Conservation (phyloP, 2,797 vertebrate genomes). For the Rhinophrynus dorsalis region DNA sequence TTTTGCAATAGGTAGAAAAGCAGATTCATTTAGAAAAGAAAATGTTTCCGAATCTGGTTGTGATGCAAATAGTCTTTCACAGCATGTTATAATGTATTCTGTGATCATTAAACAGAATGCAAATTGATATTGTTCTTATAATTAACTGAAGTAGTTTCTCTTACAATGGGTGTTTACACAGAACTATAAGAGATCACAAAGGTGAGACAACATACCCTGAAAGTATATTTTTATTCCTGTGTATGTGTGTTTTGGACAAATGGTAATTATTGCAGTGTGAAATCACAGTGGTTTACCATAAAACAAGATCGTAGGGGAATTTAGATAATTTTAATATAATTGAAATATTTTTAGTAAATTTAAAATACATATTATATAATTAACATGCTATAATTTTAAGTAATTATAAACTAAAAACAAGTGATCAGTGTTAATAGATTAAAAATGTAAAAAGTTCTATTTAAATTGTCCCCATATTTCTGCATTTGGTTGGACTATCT, state of each 20-base stretch:
- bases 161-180: constrained; percentile 65
- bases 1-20: neutral
- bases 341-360: constrained; percentile 61
- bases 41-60: constrained; percentile 57
- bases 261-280: constrained; percentile 86
- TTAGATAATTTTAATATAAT: constrained; percentile 76
- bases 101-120: constrained; percentile 62
- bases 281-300: constrained; percentile 74
- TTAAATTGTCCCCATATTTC: too few species aligned
- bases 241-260: constrained; percentile 64
- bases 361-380: constrained; percentile 56
- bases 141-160: constrained; percentile 69
- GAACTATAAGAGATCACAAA: constrained; percentile 63
- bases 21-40: constrained; percentile 30
- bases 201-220: constrained; percentile 71
- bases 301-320: constrained; percentile 78
- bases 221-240: constrained; percentile 61
- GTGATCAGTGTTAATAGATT: too few species aligned
- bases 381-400: constrained; percentile 58
- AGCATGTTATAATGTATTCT: constrained; percentile 54
- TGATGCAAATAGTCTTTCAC: constrained; percentile 57
- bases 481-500: too few species aligned
- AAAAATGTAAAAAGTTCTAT: too few species aligned
- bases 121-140: constrained; percentile 66
- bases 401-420: too few species aligned